Evolutionary conservation across 2,888 invertebrate species (phyloP).

Genomic region (Emesis furor): DNA sequence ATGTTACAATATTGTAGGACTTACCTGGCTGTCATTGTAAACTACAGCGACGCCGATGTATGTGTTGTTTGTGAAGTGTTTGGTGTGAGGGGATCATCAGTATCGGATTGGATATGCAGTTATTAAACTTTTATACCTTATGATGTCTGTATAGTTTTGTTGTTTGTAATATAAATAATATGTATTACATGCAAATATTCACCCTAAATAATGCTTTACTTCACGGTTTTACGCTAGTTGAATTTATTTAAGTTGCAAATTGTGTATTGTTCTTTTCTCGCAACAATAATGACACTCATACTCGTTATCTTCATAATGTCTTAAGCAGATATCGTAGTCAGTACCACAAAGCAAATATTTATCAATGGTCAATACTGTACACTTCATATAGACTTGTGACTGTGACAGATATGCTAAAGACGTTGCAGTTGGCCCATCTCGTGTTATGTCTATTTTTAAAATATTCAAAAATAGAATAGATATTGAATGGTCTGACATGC

Average conservation of each 20-base stretch:
- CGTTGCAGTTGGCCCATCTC: neutral
- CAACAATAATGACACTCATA: neutral
- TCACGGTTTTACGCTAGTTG: too few relatives aligned
- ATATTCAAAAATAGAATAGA: constrained; percentile 74
- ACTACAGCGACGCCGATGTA: too few relatives aligned
- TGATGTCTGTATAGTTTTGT: too few relatives aligned
- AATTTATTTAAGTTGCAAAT: neutral
- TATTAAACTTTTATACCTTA: too few relatives aligned
- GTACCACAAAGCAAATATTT: neutral
- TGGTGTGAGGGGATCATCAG: too few relatives aligned
- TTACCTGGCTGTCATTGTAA: too few relatives aligned
- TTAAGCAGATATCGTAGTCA: neutral
- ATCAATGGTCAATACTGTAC: too few relatives aligned
- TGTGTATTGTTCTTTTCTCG: neutral
- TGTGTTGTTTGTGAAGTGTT: too few relatives aligned
- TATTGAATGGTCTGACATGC: constrained; percentile 24
- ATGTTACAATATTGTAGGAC: too few relatives aligned
- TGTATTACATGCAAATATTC: constrained; percentile 61
- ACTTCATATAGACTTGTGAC: neutral
- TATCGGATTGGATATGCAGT: too few relatives aligned
- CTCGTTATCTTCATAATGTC: neutral
- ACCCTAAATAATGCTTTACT: neutral
- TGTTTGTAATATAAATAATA: too few relatives aligned
- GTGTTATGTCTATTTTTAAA: constrained; percentile 10
- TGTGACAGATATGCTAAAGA: neutral